Percentiles rank a stretch among this genome's conserved stretches.
Conservation (phyloP, 2,113 vertebrate genomes). For the Paratilapia polleni region DNA sequence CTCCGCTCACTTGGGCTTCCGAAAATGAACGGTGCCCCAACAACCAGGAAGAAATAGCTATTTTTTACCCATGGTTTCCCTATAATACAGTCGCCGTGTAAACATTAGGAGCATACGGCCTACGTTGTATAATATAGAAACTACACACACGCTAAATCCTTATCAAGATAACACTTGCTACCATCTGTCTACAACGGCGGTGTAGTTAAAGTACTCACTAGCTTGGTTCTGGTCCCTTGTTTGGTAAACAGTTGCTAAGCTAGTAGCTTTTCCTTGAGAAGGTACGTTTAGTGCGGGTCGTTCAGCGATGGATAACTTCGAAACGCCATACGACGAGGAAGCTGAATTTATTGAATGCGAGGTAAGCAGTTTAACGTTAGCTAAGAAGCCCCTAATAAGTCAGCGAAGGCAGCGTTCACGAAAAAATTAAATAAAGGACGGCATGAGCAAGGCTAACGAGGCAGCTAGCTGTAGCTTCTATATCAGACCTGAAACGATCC, state of each 20-base stretch:
- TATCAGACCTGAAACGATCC: neutral
- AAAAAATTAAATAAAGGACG: neutral
- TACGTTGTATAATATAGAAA: neutral
- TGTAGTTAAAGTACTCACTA: too few species aligned
- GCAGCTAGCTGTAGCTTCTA: neutral
- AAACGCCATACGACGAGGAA: conserved; percentile 68
- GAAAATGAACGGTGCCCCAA: neutral
- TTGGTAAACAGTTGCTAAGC: neutral
- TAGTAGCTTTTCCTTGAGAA: neutral
- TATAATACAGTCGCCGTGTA: neutral
- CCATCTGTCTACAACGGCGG: too few species aligned
- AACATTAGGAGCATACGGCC: neutral
- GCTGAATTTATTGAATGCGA: conserved; percentile 62
- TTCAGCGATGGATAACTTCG: conserved; percentile 54
- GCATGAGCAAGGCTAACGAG: neutral
- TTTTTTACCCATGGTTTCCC: neutral
- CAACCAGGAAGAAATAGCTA: conserved; percentile 29
- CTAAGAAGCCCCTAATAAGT: neutral
- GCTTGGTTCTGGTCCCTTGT: neutral
- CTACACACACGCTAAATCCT: neutral
- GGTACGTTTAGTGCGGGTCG: neutral
- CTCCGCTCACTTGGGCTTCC: neutral
- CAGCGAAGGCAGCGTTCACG: neutral
- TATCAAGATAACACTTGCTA: too few species aligned
- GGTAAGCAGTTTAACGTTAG: conserved; percentile 36